These are phyloP conservation scores for Anas platyrhynchos DNA, from an alignment of 2,113 vertebrate genomes.

Conservation along the genomic window DNA sequence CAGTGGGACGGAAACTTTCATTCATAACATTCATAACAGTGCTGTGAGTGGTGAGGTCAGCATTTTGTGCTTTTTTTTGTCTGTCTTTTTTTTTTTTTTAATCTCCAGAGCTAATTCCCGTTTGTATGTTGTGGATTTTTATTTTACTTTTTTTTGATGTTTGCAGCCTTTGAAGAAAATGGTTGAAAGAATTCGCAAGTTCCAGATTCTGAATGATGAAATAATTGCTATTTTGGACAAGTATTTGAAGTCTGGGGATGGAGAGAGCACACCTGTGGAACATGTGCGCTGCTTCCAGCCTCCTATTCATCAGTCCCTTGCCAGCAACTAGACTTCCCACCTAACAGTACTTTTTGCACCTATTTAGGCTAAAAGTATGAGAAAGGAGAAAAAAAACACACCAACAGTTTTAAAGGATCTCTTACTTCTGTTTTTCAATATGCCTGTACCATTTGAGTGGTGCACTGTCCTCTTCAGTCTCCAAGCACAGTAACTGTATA, in stretches of 20 bases:
- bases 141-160: background rate
- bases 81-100: background rate
- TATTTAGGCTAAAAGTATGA: background rate
- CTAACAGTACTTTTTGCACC: background rate
- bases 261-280: slow-evolving; percentile 94
- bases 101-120: background rate
- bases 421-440: slow-evolving; percentile 34
- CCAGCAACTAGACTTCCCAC: slow-evolving; percentile 83
- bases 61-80: background rate
- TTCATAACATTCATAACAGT: background rate
- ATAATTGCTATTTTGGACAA: slow-evolving; percentile 95
- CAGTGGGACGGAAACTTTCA: background rate
- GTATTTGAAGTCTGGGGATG: slow-evolving; percentile 94
- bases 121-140: too few relatives aligned
- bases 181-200: slow-evolving; percentile 97
- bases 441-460: slow-evolving; percentile 32
- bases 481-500: slow-evolving; percentile 75
- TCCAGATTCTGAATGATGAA: slow-evolving; percentile 95
- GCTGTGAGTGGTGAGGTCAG: background rate
- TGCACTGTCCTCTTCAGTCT: slow-evolving; percentile 43
- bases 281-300: slow-evolving; percentile 98
- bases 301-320: slow-evolving; percentile 96
- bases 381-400: background rate
- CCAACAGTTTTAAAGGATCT: slow-evolving; percentile 11
- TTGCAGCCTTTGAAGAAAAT: slow-evolving; percentile 96